A percentile compares a stretch with the other conserved stretches of the same genome.
These are phyloP conservation scores for Colius striatus DNA, from an alignment of 2,113 vertebrate species.

Conservation along the genomic window DNA sequence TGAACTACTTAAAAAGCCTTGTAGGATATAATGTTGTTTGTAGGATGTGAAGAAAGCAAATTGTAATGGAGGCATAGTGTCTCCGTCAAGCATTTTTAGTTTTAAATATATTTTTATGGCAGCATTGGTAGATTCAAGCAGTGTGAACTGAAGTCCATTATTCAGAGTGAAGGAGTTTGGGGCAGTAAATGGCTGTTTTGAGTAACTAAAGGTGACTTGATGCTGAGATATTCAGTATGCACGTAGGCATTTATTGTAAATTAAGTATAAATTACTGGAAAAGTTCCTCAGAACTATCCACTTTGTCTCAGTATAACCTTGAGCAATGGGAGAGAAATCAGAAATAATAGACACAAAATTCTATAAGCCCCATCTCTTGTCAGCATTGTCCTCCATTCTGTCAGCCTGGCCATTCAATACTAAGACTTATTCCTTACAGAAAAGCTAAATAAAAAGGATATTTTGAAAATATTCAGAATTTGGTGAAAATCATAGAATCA, in stretches of 20 bases:
- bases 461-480: not conserved
- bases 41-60: not conserved
- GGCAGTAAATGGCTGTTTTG: not conserved
- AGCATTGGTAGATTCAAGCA: not conserved
- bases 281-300: not conserved
- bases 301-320: not conserved
- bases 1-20: not conserved
- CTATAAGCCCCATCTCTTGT: not conserved
- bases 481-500: not conserved
- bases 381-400: not conserved
- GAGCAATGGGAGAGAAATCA: not conserved
- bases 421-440: not conserved
- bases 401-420: not conserved
- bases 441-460: not conserved
- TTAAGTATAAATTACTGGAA: not conserved
- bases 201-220: not conserved
- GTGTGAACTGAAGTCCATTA: not conserved
- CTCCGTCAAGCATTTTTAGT: not conserved
- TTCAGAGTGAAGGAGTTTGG: not conserved
- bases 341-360: not conserved
- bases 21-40: not conserved
- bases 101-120: not conserved
- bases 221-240: not conserved
- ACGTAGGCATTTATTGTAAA: not conserved
- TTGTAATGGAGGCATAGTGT: not conserved